phyloP scores from a whole-genome alignment of 2,888 invertebrate genomes.

The Diarsia brunnea region DNA sequence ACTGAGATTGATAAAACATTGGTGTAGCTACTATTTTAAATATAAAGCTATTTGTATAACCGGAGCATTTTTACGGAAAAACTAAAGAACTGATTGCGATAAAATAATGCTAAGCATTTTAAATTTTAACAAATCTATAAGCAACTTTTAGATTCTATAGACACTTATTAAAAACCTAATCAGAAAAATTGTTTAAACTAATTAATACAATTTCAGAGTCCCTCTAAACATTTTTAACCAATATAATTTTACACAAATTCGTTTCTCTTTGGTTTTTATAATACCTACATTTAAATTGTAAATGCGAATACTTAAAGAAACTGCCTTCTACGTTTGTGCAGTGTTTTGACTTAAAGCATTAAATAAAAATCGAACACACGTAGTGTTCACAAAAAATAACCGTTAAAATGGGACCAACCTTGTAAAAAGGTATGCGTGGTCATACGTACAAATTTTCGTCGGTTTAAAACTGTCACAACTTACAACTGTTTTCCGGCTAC shows the following conservation, averaged over 20 bases:
- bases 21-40: background rate
- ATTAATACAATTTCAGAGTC: background rate
- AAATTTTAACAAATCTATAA: background rate
- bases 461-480: background rate
- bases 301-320: background rate
- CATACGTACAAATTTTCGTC: background rate
- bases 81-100: background rate
- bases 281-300: background rate
- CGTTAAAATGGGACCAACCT: background rate
- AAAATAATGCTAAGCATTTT: background rate
- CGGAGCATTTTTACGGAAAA: background rate
- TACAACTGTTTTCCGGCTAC: background rate
- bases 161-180: background rate
- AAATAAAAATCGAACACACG: background rate
- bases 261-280: slow-evolving; percentile 35
- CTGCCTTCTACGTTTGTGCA: background rate
- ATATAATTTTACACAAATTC: slow-evolving; percentile 9
- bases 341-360: background rate
- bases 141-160: background rate
- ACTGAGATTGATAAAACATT: background rate
- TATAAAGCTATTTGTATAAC: background rate
- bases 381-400: background rate
- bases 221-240: background rate
- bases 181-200: background rate
- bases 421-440: background rate